Evolutionary conservation across 2,888 invertebrate species (phyloP).

Genomic region (Megastigmus dorsalis): DNA sequence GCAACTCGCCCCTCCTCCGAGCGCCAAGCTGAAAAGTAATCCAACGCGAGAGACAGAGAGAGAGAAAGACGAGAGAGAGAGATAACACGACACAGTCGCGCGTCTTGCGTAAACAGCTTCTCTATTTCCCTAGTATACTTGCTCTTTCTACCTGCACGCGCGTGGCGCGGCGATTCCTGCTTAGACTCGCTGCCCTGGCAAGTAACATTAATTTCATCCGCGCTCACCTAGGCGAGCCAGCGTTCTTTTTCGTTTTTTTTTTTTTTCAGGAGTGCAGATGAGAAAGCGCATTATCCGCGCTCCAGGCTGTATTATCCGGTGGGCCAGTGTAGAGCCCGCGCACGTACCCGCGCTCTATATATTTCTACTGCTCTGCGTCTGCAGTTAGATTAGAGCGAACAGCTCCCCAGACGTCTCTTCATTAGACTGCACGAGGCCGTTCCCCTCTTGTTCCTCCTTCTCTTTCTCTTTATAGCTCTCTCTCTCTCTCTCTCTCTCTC

Average conservation of each 20-base stretch:
- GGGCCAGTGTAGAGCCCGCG: neutral
- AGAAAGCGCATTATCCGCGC: neutral
- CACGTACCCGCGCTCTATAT: neutral
- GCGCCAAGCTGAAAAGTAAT: constrained; percentile 26
- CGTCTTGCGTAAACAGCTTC: too few relatives aligned
- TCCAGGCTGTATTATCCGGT: constrained; percentile 35
- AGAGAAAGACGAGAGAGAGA: too few relatives aligned
- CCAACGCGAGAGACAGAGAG: neutral
- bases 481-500: too few relatives aligned
- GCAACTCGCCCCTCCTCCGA: neutral
- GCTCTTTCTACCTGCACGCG: too few relatives aligned
- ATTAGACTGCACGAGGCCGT: constrained; percentile 66
- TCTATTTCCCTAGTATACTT: too few relatives aligned
- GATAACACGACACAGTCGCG: neutral
- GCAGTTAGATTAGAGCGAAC: constrained; percentile 70
- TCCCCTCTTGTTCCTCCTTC: constrained; percentile 17
- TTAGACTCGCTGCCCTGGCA: too few relatives aligned
- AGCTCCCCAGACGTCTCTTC: constrained; percentile 71
- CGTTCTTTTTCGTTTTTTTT: too few relatives aligned
- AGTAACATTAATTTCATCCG: constrained; percentile 59
- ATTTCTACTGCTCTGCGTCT: too few relatives aligned
- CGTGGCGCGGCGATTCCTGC: too few relatives aligned
- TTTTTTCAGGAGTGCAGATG: too few relatives aligned
- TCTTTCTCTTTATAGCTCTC: neutral
- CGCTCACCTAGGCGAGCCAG: constrained; percentile 27